Conservation (phyloP, 2,888 invertebrate species). For the Leucophenga montana region DNA sequence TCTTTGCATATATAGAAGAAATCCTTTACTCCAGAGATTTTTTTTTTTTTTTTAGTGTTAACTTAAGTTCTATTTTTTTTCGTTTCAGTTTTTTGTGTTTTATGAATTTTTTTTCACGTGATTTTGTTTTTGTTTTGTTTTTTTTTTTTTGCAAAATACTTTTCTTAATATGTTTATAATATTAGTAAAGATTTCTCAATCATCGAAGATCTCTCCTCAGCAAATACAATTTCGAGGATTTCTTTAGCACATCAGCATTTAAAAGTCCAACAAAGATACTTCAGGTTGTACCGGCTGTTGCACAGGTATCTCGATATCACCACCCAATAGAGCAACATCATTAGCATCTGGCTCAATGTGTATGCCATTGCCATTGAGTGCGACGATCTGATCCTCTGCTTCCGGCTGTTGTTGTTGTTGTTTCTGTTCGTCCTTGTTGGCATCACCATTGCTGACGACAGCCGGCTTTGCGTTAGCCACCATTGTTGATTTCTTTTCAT, state of each 20-base stretch:
- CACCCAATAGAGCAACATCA: slow-evolving; percentile 42
- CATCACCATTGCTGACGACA: slow-evolving; percentile 43
- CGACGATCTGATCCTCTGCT: slow-evolving; percentile 24
- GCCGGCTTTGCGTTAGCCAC: slow-evolving; percentile 18
- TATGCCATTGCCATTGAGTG: slow-evolving; percentile 44
- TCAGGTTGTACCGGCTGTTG: slow-evolving; percentile 36
- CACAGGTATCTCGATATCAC: slow-evolving; percentile 23
- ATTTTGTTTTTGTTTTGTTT: slow-evolving; percentile 10
- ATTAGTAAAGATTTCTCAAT: slow-evolving; percentile 57
- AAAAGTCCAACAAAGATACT: slow-evolving; percentile 50
- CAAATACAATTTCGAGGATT: neutral
- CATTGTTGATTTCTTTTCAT: slow-evolving; percentile 28
- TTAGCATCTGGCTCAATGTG: slow-evolving; percentile 37
- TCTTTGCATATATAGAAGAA: slow-evolving; percentile 22
- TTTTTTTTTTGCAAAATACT: slow-evolving; percentile 47
- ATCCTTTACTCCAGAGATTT: slow-evolving; percentile 25
- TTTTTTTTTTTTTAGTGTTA: neutral
- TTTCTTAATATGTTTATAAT: slow-evolving; percentile 62
- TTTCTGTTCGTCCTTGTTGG: slow-evolving; percentile 17
- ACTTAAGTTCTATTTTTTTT: slow-evolving; percentile 16
- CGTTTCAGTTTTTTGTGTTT: slow-evolving; percentile 6
- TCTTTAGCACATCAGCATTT: slow-evolving; percentile 27
- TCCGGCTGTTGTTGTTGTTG: slow-evolving; percentile 36
- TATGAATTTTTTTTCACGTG: neutral
- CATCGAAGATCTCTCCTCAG: neutral